Evolutionary conservation across 1,140 invertebrate species (phyloP), one percentile per base, ranked within the genome.

Genomic region (Hypsibius dujardini): DNA sequence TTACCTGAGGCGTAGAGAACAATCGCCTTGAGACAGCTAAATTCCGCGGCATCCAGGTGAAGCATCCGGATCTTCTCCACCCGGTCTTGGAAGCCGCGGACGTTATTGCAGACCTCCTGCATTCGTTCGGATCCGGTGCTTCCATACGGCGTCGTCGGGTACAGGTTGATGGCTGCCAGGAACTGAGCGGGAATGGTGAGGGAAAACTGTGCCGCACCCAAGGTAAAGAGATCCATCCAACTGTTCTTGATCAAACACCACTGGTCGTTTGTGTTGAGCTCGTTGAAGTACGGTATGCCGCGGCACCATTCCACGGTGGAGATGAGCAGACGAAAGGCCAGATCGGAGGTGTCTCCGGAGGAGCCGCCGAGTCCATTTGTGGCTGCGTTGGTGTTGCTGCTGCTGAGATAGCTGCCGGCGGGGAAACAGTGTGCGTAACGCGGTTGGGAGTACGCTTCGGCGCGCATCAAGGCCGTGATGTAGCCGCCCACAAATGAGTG

Each of bases 1-100:
- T 89, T 86, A 98, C 95, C 95, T 85, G 94, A 94, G 76, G 92
- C 95, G 85, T 97, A 98, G 78, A 98, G 87, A 76, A 96, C 94
- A 81, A 98, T 96, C 73, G 94, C 94, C 83, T 98, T 98, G 79
- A 98, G 86, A 83, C 94, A 97, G 81, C 90, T 93, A 83, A 97
- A 97, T 82, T 98, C 95, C 62, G 94, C 94, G 1, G 92, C 91
- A 81, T 98, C 95, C 70, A 97, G 92, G 80, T 96, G 93, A 67
- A 97, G 86, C 40, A 89, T 89, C 83, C 95, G 96, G 76, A 98
- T 84, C 81, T 96, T 97, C 82, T 98, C 95, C 80, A 97, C 92
- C 84, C 97, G 93, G 81, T 96, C 92, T 78, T 88, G 87, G 45
- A 60, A 15, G 15, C 14, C 28, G 12, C 2, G 3, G 28, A 3